Percentiles rank a stretch among this genome's conserved stretches.
phyloP scores from a whole-genome alignment of 2,888 invertebrate genomes.

The Orthosia incerta region DNA sequence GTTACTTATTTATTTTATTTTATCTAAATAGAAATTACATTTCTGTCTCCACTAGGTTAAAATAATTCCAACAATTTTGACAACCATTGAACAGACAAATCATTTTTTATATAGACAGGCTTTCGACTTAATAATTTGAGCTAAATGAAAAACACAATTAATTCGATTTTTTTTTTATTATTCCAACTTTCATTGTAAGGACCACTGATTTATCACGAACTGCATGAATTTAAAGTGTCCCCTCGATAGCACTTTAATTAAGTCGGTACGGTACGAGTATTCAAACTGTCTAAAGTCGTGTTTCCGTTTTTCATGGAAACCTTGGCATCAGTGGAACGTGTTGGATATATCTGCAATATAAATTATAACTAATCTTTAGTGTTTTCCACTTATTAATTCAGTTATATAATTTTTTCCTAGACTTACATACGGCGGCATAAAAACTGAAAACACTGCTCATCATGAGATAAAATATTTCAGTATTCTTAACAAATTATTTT shows the following conservation, averaged over 20 bases:
- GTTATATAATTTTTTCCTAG: conserved; percentile 6
- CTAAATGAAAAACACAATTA: neutral
- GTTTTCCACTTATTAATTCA: conserved; percentile 15
- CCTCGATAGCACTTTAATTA: neutral
- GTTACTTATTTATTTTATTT: neutral
- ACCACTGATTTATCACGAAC: neutral
- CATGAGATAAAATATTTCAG: conserved; percentile 1
- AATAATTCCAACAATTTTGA: neutral
- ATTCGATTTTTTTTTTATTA: too few species aligned
- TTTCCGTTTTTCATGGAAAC: conserved; percentile 6
- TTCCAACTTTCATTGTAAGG: neutral
- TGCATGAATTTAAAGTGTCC: neutral
- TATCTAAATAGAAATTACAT: neutral
- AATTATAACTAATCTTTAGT: neutral
- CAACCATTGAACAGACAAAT: too few species aligned
- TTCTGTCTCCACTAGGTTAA: neutral
- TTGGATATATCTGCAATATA: neutral
- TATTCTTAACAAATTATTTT: conserved; percentile 24
- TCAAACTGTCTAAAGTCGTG: neutral
- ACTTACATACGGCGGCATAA: neutral
- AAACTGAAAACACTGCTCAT: neutral
- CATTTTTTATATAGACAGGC: neutral
- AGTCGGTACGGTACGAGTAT: neutral
- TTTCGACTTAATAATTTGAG: neutral
- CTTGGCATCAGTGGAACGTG: conserved; percentile 42